Conservation (phyloP, 2,888 invertebrate genomes). For the Nomada fabriciana region DNA sequence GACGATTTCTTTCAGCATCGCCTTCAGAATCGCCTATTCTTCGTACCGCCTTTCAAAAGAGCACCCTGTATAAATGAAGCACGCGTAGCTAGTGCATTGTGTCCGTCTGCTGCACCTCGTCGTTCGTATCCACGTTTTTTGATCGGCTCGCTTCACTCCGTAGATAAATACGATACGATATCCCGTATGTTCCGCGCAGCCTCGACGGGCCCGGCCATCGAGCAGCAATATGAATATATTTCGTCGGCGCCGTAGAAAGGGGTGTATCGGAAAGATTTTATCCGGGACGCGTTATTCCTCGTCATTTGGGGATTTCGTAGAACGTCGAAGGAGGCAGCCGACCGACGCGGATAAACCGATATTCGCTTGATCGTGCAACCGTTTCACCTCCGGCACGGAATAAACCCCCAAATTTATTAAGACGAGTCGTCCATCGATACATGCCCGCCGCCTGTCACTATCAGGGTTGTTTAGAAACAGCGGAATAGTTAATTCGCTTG, state of each 20-base stretch:
- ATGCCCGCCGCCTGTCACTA: conserved; percentile 27
- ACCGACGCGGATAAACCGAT: conserved; percentile 3
- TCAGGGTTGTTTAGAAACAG: conserved; percentile 19
- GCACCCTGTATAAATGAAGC: background rate
- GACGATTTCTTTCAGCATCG: no score
- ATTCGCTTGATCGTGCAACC: background rate
- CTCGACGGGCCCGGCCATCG: background rate
- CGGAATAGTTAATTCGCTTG: conserved; percentile 8
- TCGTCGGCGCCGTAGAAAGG: conserved; percentile 28
- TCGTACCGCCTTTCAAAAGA: background rate
- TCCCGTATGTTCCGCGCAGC: no score
- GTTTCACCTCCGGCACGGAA: background rate
- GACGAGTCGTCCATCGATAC: background rate
- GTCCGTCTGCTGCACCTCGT: background rate
- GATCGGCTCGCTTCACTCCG: conserved; percentile 3
- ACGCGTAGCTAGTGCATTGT: background rate
- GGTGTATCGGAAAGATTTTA: conserved; percentile 52
- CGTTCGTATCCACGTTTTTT: conserved; percentile 9
- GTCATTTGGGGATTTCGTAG: conserved; percentile 44
- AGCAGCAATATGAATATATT: conserved; percentile 51
- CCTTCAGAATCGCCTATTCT: background rate
- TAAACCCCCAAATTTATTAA: conserved; percentile 8
- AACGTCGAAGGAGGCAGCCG: conserved; percentile 1
- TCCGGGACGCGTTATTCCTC: conserved; percentile 45
- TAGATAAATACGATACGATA: conserved; percentile 9